These are phyloP conservation scores for Rosalia funebris DNA, from an alignment of 2,888 invertebrate species.

Conservation along the genomic window DNA sequence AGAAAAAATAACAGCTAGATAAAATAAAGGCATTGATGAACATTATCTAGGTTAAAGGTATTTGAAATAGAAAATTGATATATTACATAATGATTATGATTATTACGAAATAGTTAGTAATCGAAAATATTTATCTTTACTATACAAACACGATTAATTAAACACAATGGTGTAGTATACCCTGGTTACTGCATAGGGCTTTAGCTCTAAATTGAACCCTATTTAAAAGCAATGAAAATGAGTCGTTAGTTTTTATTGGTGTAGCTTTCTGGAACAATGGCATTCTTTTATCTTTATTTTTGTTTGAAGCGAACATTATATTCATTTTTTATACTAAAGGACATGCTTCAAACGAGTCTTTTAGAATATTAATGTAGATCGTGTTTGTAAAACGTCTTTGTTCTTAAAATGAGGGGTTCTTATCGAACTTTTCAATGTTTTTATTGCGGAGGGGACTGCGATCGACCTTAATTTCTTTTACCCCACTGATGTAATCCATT, in stretches of 20 bases:
- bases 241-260: conserved; percentile 58
- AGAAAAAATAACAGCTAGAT: no score
- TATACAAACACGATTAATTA: no score
- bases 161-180: background rate
- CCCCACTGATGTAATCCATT: conserved; percentile 51
- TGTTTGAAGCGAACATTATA: conserved; percentile 59
- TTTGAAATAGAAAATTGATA: no score
- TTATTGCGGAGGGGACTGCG: conserved; percentile 54
- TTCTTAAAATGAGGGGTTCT: conserved; percentile 60
- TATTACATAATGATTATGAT: no score
- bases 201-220: conserved; percentile 18
- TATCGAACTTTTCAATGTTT: conserved; percentile 61
- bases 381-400: conserved; percentile 60
- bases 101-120: no score
- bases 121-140: no score
- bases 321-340: conserved; percentile 59
- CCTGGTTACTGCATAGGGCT: background rate
- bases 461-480: conserved; percentile 49
- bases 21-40: no score
- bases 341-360: conserved; percentile 52
- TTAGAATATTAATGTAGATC: conserved; percentile 60
- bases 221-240: conserved; percentile 46
- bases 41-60: no score
- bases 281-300: conserved; percentile 60
- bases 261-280: conserved; percentile 53